Base-by-base conservation (phyloP, 2,888 invertebrate genomes). In the Ptychoptera contaminata region DNA sequence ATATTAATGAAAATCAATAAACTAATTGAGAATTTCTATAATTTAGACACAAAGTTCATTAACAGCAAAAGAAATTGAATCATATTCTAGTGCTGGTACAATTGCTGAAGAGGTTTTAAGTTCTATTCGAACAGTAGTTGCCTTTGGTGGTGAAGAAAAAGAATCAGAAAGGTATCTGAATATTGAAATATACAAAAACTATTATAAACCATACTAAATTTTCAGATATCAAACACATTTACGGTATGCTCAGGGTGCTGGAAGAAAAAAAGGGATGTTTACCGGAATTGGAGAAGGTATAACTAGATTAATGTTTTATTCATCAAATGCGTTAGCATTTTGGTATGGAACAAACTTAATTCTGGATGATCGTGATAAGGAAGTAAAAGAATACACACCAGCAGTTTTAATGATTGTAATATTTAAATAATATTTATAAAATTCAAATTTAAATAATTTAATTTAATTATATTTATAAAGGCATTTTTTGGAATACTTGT, bases 311-410 rank as follows among this genome's bases (percentile, higher is more conserved):
- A 74, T 84, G 50, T 73, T 83, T 11, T 86, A 81, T 57, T 67
- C 75, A 11, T 77, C 81, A n/a, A 83, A 83, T 57, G 74, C 82
- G 0, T 65, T 85, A 0, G 76, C 82, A 0, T 85, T 87, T 59
- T 86, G 84, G 82, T 86, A 84, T 58, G 87, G 87, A 0, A 77
- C 82, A 0, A 72, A 73, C 46, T 69, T 86, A 11, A 82, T 85
- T 48, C 55, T 84, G 34, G 73, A 77, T 0, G 77, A 77, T 59
- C 70, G 78, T 12, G 62, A 69, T 2, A 69, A 72, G 35, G 68
- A 62, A 1, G 58, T 63, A 5, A 77, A 79, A 6, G 68, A 73
- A 23, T 84, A 84, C 52, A 80, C 77, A 0, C 74, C 83, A 0
- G 79, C 78, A 2, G 79, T 76, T 6, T 63, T 85, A 16, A 76